Conservation (phyloP, 1,140 invertebrate genomes). For the Globodera rostochiensis region DNA sequence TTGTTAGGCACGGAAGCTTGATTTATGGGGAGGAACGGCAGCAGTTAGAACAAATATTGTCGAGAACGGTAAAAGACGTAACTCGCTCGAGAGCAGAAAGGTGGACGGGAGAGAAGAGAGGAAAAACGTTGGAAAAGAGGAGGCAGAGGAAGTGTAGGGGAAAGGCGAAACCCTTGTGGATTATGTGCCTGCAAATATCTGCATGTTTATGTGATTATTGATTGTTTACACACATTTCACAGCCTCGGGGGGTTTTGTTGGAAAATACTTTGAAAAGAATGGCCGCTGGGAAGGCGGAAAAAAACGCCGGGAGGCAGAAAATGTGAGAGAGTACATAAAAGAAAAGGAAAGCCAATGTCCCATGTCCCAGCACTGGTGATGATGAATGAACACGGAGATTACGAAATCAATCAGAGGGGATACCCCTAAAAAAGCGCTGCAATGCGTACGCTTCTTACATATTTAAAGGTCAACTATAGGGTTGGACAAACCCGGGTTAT, state of each 20-base stretch:
- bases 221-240: background rate
- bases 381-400: too few species aligned
- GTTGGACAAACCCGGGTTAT: too few species aligned
- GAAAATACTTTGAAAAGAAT: background rate
- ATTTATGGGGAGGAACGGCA: background rate
- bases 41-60: background rate
- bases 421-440: too few species aligned
- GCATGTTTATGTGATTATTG: background rate
- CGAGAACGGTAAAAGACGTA: background rate
- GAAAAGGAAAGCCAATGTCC: background rate
- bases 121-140: too few species aligned
- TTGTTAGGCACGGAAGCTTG: too few species aligned
- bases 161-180: background rate
- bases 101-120: background rate
- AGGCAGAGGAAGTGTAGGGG: too few species aligned
- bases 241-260: background rate
- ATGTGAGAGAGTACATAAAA: background rate
- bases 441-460: too few species aligned
- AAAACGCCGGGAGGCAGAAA: background rate
- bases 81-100: background rate
- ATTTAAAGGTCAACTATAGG: too few species aligned
- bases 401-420: too few species aligned
- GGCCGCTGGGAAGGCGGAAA: background rate
- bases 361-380: too few species aligned
- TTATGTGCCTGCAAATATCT: background rate